These are phyloP conservation scores for Ctenomys sociabilis DNA, from an alignment of 2,113 vertebrate genomes.

Conservation along the genomic window DNA sequence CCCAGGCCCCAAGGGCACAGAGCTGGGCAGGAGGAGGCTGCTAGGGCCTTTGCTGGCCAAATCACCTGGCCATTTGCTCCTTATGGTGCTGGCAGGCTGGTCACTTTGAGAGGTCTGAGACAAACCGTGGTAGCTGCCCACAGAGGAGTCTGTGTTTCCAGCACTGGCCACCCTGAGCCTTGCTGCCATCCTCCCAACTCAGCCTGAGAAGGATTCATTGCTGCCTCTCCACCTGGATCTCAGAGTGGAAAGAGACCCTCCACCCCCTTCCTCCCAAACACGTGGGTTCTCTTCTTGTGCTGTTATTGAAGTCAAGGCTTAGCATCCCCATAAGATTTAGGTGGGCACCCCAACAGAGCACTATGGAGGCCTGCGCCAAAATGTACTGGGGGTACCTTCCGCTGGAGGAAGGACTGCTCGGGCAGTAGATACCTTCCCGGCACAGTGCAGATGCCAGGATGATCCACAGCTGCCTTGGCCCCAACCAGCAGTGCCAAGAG, in stretches of 20 bases:
- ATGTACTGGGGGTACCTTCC: not conserved
- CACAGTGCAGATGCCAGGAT: not conserved
- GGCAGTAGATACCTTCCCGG: not conserved
- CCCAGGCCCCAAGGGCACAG: not conserved
- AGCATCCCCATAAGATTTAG: no score
- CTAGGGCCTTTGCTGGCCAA: not conserved
- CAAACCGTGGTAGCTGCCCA: not conserved
- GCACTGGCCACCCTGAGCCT: not conserved
- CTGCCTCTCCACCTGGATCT: rapidly evolving
- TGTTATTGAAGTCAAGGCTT: not conserved
- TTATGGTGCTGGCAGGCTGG: not conserved
- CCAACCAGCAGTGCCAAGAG: not conserved
- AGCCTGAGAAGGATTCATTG: not conserved
- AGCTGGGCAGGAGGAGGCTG: not conserved
- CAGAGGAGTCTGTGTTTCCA: not conserved
- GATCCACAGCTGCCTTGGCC: not conserved
- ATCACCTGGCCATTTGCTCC: not conserved
- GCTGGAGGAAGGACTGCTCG: not conserved
- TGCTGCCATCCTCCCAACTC: not conserved
- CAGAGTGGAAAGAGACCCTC: not conserved
- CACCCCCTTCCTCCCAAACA: no score
- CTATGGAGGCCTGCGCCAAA: rapidly evolving
- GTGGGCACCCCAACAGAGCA: not conserved
- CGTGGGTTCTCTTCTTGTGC: not conserved
- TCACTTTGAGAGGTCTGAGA: not conserved